phyloP scores from a whole-genome alignment of 1,140 invertebrate species.

The Diorhabda carinulata region DNA sequence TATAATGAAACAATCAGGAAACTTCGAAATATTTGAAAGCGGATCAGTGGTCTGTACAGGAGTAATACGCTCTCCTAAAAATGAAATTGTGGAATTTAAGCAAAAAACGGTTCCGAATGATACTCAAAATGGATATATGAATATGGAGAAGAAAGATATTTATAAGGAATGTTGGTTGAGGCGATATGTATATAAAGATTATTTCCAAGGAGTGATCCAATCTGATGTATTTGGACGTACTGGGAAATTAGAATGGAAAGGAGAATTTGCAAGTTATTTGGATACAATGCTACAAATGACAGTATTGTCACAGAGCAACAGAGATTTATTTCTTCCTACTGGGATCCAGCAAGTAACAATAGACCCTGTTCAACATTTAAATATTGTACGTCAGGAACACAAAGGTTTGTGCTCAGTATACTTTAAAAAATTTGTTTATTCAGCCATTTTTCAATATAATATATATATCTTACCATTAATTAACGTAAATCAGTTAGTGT shows the following conservation, averaged over 20 bases:
- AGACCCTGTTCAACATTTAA: conserved; percentile 67
- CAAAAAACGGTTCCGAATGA: conserved; percentile 48
- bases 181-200: conserved; percentile 87
- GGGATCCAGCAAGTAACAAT: conserved; percentile 75
- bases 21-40: conserved; percentile 90
- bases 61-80: conserved; percentile 63
- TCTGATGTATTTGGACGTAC: conserved; percentile 61
- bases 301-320: conserved; percentile 68
- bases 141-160: conserved; percentile 69
- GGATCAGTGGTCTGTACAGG: conserved; percentile 78
- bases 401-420: too few species aligned
- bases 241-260: conserved; percentile 73
- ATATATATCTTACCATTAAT: too few species aligned
- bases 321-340: conserved; percentile 81
- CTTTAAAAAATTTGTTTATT: too few species aligned
- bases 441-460: too few species aligned
- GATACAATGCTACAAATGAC: conserved; percentile 92
- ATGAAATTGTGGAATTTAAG: conserved; percentile 56
- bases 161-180: conserved; percentile 90
- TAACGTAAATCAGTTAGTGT: too few species aligned
- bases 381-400: conserved; percentile 43
- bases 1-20: conserved; percentile 78
- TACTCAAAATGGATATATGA: conserved; percentile 50
- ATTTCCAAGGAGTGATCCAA: conserved; percentile 75
- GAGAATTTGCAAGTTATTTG: conserved; percentile 88